A percentile compares a stretch with the other conserved stretches of the same genome.
Conservation (phyloP, 2,113 vertebrate species). For the Monarcha castaneiventris region DNA sequence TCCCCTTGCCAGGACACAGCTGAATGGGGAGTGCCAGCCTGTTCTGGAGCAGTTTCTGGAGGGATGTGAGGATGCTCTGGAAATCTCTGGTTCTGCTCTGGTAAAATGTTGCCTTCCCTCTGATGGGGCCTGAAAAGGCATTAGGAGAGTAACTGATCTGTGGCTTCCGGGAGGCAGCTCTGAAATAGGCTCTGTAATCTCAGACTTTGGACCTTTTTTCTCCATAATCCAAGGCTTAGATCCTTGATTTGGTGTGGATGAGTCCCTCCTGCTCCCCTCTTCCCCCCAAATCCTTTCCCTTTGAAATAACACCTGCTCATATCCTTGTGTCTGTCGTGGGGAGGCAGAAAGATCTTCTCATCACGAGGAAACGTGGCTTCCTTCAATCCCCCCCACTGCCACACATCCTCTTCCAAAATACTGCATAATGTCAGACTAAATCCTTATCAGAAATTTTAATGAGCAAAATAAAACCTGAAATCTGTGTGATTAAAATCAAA, state of each 20-base stretch:
- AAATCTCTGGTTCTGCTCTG: neutral
- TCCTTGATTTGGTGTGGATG: constrained; percentile 21
- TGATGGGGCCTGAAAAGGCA: neutral
- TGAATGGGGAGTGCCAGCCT: neutral
- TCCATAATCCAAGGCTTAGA: constrained; percentile 43
- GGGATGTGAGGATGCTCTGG: neutral
- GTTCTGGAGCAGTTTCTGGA: neutral
- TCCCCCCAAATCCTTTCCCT: constrained; percentile 16
- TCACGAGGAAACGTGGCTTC: neutral
- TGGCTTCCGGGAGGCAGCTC: neutral
- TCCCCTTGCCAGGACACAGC: neutral
- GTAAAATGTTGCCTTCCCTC: neutral
- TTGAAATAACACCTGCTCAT: constrained; percentile 52
- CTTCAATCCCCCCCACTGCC: neutral
- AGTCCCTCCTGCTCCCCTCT: constrained; percentile 34
- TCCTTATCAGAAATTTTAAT: constrained; percentile 81
- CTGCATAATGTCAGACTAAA: constrained; percentile 75
- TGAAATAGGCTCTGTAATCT: neutral
- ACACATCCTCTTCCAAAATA: constrained; percentile 62
- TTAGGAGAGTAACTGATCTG: neutral
- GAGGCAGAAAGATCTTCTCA: constrained; percentile 35
- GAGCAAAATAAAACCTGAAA: constrained; percentile 81
- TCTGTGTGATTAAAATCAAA: constrained; percentile 82
- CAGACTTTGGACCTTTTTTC: neutral
- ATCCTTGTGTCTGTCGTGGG: neutral